phyloP scores from a whole-genome alignment of 1,140 invertebrate species.

The Eriocheir sinensis region DNA sequence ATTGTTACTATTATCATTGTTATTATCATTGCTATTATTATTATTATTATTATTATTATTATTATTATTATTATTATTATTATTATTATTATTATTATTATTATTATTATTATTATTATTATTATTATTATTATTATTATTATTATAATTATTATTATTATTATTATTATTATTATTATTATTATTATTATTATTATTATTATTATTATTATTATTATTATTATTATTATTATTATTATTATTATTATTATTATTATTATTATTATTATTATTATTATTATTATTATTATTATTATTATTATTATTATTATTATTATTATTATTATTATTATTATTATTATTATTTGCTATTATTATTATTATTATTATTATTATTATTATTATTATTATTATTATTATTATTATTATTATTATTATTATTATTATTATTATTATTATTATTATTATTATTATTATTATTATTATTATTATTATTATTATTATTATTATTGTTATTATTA shows the following conservation, averaged over 20 bases:
- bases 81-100: too few species aligned
- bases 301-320: slow-evolving; percentile 28
- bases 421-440: slow-evolving; percentile 28
- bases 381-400: slow-evolving; percentile 28
- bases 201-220: too few species aligned
- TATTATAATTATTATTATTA: too few species aligned
- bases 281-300: slow-evolving; percentile 28
- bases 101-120: too few species aligned
- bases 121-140: too few species aligned
- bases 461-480: slow-evolving; percentile 28
- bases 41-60: too few species aligned
- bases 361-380: slow-evolving; percentile 28
- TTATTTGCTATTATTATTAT: too few species aligned
- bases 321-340: slow-evolving; percentile 28
- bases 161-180: too few species aligned
- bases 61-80: too few species aligned
- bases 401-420: slow-evolving; percentile 28
- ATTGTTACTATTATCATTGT: slow-evolving; percentile 27
- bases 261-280: slow-evolving; percentile 28
- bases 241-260: slow-evolving; percentile 28
- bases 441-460: slow-evolving; percentile 28
- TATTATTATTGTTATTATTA: slow-evolving; percentile 28
- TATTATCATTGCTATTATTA: slow-evolving; percentile 28
- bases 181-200: too few species aligned
- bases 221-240: slow-evolving; percentile 28